Percentiles rank a stretch among this genome's conserved stretches.
phyloP scores from a whole-genome alignment of 2,113 vertebrate species.

The Gallinago jamesoni region DNA sequence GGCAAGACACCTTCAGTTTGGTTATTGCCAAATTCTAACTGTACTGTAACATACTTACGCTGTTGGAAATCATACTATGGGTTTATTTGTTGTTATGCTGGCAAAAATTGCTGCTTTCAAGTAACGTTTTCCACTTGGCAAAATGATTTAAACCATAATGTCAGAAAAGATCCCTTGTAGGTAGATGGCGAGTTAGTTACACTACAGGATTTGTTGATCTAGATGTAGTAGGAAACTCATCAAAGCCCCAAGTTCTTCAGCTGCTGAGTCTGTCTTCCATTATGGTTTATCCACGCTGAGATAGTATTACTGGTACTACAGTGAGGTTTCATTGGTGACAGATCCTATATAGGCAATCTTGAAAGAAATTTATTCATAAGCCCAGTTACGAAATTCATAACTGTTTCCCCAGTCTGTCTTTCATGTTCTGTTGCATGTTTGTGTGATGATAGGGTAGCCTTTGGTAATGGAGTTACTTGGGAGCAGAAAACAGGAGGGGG shows the following conservation, averaged over 20 bases:
- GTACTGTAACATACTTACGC: rapidly evolving
- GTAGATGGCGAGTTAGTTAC: not conserved
- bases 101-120: not conserved
- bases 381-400: not conserved
- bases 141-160: not conserved
- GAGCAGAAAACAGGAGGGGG: not conserved
- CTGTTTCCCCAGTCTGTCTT: not conserved
- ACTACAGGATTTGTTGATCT: not conserved
- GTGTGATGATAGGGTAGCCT: not conserved
- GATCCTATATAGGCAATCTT: not conserved
- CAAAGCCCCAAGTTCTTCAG: not conserved
- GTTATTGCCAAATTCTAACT: not conserved
- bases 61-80: not conserved
- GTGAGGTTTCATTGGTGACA: not conserved
- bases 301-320: not conserved
- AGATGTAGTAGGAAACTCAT: not conserved
- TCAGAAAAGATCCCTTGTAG: not conserved
- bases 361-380: not conserved
- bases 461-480: not conserved
- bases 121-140: not conserved
- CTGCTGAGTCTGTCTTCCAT: not conserved
- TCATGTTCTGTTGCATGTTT: not conserved
- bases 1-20: not conserved
- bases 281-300: not conserved
- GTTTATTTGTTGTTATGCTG: not conserved